Conservation (phyloP, 2,888 invertebrate genomes). For the Diabrotica balteata region DNA sequence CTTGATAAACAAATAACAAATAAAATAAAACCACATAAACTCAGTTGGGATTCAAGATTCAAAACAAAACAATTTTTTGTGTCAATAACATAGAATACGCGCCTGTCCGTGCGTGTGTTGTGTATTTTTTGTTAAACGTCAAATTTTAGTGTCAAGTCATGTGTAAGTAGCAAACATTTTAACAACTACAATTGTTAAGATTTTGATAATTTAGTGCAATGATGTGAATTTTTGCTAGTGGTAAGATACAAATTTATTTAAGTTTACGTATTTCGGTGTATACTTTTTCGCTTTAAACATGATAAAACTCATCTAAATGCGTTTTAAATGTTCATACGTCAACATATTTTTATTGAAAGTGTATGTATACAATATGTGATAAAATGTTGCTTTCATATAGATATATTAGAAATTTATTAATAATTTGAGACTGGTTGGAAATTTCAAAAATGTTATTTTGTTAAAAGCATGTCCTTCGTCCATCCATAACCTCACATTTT, state of each 20-base stretch:
- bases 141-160: conserved; percentile 49
- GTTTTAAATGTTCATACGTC: conserved; percentile 35
- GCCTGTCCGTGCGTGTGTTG: conserved; percentile 13
- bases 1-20: background rate
- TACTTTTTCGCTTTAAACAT: conserved; percentile 4
- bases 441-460: no score
- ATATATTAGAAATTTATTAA: no score
- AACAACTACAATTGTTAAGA: conserved; percentile 17
- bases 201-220: conserved; percentile 24
- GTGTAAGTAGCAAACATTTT: conserved; percentile 43
- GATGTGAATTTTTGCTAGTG: conserved; percentile 29
- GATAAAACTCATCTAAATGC: conserved; percentile 23
- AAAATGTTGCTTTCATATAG: no score
- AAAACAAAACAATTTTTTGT: conserved; percentile 3
- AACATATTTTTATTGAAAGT: conserved; percentile 33
- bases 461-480: no score
- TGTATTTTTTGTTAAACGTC: conserved; percentile 37
- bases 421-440: no score
- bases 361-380: background rate
- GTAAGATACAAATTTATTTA: conserved; percentile 32
- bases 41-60: conserved; percentile 3
- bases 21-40: conserved; percentile 3
- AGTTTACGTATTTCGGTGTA: background rate
- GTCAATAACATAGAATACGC: conserved; percentile 9
- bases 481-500: no score